Percentiles rank a stretch among this genome's conserved stretches.
Evolutionary conservation across 2,797 vertebrate genomes (phyloP).

Genomic region (Coluber constrictor): DNA sequence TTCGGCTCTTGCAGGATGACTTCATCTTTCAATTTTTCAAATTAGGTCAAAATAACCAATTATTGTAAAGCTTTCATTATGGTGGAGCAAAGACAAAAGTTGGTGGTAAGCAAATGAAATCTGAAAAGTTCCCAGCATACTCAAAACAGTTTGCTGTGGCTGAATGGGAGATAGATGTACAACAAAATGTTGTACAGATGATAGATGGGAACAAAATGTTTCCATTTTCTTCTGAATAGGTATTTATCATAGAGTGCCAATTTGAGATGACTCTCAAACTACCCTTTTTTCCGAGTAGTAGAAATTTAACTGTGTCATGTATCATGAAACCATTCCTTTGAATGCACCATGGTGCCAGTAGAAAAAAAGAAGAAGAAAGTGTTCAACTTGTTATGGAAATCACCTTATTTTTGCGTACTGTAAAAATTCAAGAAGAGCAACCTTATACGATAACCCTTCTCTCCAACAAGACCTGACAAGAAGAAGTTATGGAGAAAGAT

Average conservation of each 20-base stretch:
- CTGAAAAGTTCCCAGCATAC: neutral
- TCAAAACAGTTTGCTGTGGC: neutral
- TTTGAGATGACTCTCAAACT: neutral
- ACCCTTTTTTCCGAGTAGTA: neutral
- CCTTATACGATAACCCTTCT: neutral
- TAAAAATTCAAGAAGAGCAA: neutral
- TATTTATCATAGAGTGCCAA: neutral
- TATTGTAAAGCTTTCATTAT: conserved; percentile 27
- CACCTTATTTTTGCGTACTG: neutral
- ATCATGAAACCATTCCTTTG: neutral
- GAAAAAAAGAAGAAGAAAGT: neutral
- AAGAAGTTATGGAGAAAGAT: neutral
- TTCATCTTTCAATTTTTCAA: conserved; percentile 11
- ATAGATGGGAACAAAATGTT: no score
- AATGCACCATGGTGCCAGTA: neutral
- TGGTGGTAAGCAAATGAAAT: conserved; percentile 1
- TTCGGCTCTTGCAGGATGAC: neutral
- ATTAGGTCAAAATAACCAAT: conserved; percentile 27
- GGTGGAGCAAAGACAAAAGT: conserved; percentile 14
- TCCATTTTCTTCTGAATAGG: neutral
- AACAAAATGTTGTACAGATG: no score
- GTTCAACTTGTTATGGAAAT: neutral
- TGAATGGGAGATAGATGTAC: neutral
- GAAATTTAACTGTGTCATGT: neutral
- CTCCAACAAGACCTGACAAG: neutral